Base-by-base conservation (phyloP, 2,113 vertebrate genomes). In the Actenoides lindsayi region DNA sequence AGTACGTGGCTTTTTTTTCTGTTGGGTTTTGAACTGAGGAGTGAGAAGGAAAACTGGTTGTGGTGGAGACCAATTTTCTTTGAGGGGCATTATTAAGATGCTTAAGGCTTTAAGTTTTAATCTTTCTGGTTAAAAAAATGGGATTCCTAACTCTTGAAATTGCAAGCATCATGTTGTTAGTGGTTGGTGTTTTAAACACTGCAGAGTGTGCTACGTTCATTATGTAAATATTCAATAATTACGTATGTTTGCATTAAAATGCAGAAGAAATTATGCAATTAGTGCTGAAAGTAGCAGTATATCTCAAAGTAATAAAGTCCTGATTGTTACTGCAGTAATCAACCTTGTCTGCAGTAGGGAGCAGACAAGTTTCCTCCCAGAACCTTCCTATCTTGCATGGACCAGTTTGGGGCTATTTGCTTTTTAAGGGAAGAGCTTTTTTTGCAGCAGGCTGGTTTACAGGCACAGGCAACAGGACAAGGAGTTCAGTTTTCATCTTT, bases 1-100 rank as follows among this genome's bases (percentile, higher is more conserved):
- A 99, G 99, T 99, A 99, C 4, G 98, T 92, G 81, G 46, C 77
- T 87, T 94, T 89, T 7, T 1, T 89, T 89, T 57, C 60, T 28
- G 44, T 42, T 17, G 37, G 67, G 60, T 71, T 82, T 87, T 76
- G 21, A 46, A 65, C 17, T 12, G 42, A 71, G 27, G 48, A 48
- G 17, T 23, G 31, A 27, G 21, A 68, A 79, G 57, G 37, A 68
- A 51, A 63, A 5, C 41, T 67, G 70, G 44, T 53, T 74, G 70
- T 81, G 25, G 16, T 89, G 53, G 80, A 81, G 53, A 73, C 25
- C 79, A 42, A 67, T 30, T 30, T 5, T 78, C 5, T 90, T 62
- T 41, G 23, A 92, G 42, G n/a, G 31, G 16, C 31, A 33, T 54
- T 71, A 51, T 71, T 89, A 53, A 79, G 37, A 11, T 76, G 28